Base-by-base conservation (phyloP, 2,797 vertebrate genomes). In the Salarias fasciatus region DNA sequence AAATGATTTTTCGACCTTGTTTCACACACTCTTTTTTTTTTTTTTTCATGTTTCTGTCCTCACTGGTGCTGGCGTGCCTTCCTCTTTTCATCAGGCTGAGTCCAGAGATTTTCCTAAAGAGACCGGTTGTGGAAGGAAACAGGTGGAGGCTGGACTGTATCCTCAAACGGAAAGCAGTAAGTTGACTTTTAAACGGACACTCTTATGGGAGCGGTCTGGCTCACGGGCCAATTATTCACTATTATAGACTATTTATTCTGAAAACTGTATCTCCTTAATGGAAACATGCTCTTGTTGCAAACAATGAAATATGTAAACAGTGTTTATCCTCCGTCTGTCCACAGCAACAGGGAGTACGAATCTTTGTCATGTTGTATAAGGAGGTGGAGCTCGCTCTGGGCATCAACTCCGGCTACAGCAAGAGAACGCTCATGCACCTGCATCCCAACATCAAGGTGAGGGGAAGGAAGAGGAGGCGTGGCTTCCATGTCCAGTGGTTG, bases 351-450 rank as follows among this genome's bases (percentile, higher is more conserved):
- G 98, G 98, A 1, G 96, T 99, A 74, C 93, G 84, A 40, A 92
- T 99, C 74, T 99, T 98, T 83, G 88, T 99, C 36, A 99, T 99
- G 94, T 80, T 99, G 58, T 99, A 99, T 79, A 99, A 99, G 75
- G 98, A 99, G 72, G 94, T 99, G 81, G 98, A 99, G 82, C 92
- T 99, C 2, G 96, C 98, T 9, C 90, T 99, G 5, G 98, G 97
- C 11, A 98, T 99, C 89, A 99, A 99, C 82, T 99, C 97, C 1
- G 98, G 94, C 61, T 99, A 99, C 67, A 99, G 94, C 94, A 99
- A 99, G 89, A 84, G 94, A 80, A 98, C 96, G 0, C 89, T 99
- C 7, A 82, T 94, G 89, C 93, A 62, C 48, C 91, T 99, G 31
- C 95, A 99, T 84, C 94, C 95, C 44, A 97, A 96, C 85, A 94